These are phyloP conservation scores for Mythimna albipuncta DNA, from an alignment of 2,888 invertebrate genomes.

Conservation along the genomic window DNA sequence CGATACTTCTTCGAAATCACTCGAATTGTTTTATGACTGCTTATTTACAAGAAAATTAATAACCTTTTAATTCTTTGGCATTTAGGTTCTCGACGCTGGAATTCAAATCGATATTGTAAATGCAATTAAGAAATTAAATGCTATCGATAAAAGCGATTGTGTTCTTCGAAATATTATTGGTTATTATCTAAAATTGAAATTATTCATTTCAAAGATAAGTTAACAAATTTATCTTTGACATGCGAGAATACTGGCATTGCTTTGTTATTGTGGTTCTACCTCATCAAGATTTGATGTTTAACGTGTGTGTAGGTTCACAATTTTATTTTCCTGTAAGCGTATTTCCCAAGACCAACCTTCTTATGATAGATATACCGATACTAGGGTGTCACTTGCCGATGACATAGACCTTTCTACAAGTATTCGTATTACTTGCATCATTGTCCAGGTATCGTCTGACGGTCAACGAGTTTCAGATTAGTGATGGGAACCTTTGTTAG, in stretches of 20 bases:
- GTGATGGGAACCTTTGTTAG: slow-evolving; percentile 27
- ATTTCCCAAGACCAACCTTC: no score
- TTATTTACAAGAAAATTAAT: not conserved
- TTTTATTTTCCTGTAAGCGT: no score
- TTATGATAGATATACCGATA: not conserved
- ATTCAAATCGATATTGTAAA: slow-evolving; percentile 6
- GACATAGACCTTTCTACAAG: slow-evolving; percentile 35
- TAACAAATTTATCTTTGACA: slow-evolving; percentile 23
- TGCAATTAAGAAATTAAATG: slow-evolving; percentile 19
- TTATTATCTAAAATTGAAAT: not conserved
- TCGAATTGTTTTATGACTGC: not conserved
- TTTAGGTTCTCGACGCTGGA: not conserved
- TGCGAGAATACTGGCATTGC: slow-evolving; percentile 19
- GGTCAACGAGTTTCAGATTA: slow-evolving; percentile 40
- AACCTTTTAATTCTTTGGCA: not conserved
- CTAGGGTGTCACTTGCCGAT: slow-evolving; percentile 46
- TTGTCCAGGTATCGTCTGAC: slow-evolving; percentile 38
- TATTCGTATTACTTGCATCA: slow-evolving; percentile 49
- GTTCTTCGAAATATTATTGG: not conserved
- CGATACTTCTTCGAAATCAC: not conserved
- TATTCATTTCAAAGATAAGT: slow-evolving; percentile 13
- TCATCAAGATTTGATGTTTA: no score
- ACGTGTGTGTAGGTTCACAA: no score
- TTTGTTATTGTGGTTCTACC: slow-evolving; percentile 13
- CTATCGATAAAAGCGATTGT: not conserved